Evolutionary conservation across 2,797 vertebrate species (phyloP).

Genomic region (Karalla daura): DNA sequence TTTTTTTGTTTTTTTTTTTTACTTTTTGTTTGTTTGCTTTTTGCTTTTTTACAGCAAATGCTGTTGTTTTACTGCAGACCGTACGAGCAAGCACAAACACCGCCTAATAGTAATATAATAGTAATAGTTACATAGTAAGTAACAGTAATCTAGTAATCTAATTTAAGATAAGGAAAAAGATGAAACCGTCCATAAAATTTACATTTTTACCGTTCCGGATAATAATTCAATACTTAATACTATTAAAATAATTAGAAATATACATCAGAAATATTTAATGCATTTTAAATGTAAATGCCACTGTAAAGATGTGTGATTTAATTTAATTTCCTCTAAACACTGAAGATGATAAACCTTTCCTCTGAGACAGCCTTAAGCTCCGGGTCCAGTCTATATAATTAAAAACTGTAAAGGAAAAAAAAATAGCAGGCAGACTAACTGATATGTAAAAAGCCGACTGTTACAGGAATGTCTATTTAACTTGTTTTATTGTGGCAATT

Average conservation of each 20-base stretch:
- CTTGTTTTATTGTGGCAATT: constrained; percentile 87
- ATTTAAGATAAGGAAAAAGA: background rate
- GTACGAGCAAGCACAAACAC: background rate
- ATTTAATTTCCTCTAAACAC: constrained; percentile 40
- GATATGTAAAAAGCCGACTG: constrained; percentile 76
- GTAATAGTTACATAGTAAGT: too few relatives aligned
- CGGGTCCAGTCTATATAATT: constrained; percentile 57
- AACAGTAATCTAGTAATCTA: too few relatives aligned
- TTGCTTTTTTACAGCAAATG: background rate
- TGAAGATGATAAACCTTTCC: constrained; percentile 50
- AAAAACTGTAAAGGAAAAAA: constrained; percentile 46
- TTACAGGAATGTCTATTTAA: constrained; percentile 79
- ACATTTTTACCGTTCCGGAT: background rate
- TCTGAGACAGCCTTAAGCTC: constrained; percentile 47
- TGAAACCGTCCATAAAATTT: background rate
- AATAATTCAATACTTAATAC: background rate
- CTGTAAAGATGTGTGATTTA: constrained; percentile 46
- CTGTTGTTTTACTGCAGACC: background rate
- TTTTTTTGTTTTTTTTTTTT: too few relatives aligned
- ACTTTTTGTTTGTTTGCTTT: background rate
- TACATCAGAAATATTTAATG: background rate
- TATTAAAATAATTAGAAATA: constrained; percentile 24
- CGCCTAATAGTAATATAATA: background rate
- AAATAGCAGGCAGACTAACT: constrained; percentile 53
- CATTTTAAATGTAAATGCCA: constrained; percentile 39